These are phyloP conservation scores for Cistogaster globosa DNA, from an alignment of 2,888 invertebrate species.

Conservation along the genomic window DNA sequence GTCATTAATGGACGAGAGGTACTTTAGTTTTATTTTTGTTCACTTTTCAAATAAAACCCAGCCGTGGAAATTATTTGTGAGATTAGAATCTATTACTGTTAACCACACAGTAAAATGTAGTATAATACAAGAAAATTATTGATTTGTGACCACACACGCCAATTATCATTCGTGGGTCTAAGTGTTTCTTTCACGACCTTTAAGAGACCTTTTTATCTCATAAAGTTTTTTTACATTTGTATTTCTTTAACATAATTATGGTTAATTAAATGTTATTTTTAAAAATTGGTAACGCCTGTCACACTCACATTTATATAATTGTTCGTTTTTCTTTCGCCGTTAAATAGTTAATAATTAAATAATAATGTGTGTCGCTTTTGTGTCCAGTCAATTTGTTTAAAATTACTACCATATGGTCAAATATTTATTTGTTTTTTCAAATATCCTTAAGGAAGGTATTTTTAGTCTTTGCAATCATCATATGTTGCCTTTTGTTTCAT, in stretches of 20 bases:
- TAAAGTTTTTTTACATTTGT: not conserved
- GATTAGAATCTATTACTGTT: slow-evolving; percentile 44
- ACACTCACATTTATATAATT: slow-evolving; percentile 60
- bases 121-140: slow-evolving; percentile 41
- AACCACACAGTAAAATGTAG: slow-evolving; percentile 10
- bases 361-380: slow-evolving; percentile 49
- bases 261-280: slow-evolving; percentile 69
- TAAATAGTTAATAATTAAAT: slow-evolving; percentile 62
- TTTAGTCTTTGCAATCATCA: slow-evolving; percentile 6
- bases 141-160: slow-evolving; percentile 71
- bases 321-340: slow-evolving; percentile 27
- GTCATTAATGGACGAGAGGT: slow-evolving; percentile 49
- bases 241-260: slow-evolving; percentile 48
- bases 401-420: slow-evolving; percentile 61
- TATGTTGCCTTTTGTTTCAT: slow-evolving; percentile 29
- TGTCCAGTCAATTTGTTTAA: slow-evolving; percentile 67
- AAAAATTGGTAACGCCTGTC: slow-evolving; percentile 74
- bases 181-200: slow-evolving; percentile 49
- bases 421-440: not conserved
- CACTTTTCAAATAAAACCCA: slow-evolving; percentile 46
- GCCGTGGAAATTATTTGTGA: slow-evolving; percentile 48
- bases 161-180: slow-evolving; percentile 35
- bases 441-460: not conserved
- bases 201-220: slow-evolving; percentile 12
- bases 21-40: slow-evolving; percentile 1